Conservation (phyloP, 2,797 vertebrate species). For the Anableps anableps region DNA sequence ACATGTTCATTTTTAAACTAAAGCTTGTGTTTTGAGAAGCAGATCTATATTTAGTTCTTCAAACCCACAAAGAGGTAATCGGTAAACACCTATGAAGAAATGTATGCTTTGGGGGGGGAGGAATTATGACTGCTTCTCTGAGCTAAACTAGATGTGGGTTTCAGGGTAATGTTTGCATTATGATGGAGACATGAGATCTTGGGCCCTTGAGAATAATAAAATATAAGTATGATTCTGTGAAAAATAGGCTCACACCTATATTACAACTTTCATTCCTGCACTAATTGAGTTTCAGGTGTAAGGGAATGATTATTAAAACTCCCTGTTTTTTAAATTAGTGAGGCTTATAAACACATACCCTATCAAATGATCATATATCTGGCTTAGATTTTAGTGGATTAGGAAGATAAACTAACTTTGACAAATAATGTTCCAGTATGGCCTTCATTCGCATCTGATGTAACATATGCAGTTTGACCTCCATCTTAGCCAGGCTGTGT, state of each 20-base stretch:
- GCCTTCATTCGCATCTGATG: not conserved
- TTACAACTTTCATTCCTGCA: not conserved
- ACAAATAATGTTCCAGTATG: not conserved
- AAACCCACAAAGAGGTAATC: not conserved
- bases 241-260: not conserved
- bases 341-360: not conserved
- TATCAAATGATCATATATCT: not conserved
- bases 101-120: not conserved
- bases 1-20: constrained; percentile 50
- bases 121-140: not conserved
- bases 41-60: not conserved
- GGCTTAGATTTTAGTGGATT: not conserved
- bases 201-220: not conserved
- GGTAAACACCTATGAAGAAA: not conserved
- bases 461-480: not conserved
- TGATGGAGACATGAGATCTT: not conserved
- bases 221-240: not conserved
- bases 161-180: not conserved
- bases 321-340: not conserved
- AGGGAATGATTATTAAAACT: not conserved
- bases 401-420: not conserved
- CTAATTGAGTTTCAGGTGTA: not conserved
- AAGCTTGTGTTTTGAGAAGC: constrained; percentile 9
- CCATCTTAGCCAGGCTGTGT: not conserved
- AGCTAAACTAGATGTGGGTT: not conserved